Evolutionary conservation across 2,888 invertebrate genomes (phyloP), one percentile per base, ranked within the genome.

Genomic region (Junonia oenone): DNA sequence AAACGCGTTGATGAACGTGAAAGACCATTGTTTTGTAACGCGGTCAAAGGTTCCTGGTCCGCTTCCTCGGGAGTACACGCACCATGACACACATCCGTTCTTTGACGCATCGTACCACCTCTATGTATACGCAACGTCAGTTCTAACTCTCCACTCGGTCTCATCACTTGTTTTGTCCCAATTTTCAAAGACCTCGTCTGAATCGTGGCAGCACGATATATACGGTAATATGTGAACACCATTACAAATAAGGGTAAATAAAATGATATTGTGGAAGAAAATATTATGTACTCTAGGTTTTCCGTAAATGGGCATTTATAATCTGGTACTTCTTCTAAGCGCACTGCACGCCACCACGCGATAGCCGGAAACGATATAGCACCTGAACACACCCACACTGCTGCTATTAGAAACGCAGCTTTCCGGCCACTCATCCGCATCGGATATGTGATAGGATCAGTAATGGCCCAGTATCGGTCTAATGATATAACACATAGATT

Each of bases 331-430:
- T 95, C 93, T 67, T 95, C 95, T 48, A 93, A 93, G 31, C 97
- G 90, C 0, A 96, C 98, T 0, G 96, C 96, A n/a, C 97, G 92
- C 97, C 97, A 97, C 97, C 97, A 97, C 3, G 95, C 94, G 59
- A 99, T 99, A 1, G 99, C 99, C 2, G 99, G 99, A 82, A 99
- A 99, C 2, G 99, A 99, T 77, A 99, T 98, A 17, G 97, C 95
- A 56, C 98, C 96, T 11, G 99, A 98, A 79, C 98, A 98, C 33
- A 99, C 93, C 99, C 99, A 99, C 5, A 99, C 98, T 6, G 95
- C 94, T 0, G 96, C 96, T 61, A 99, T 99, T 6, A 99, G 92
- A 22, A 96, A 92, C 2, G 94, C 95, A 0, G 98, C 98, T 56
- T 97, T 92, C 57, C 94, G 93, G 38, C 96, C 94, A 22, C 97